Evolutionary conservation across 2,113 vertebrate species (phyloP).

Genomic region (Dascyllus trimaculatus): DNA sequence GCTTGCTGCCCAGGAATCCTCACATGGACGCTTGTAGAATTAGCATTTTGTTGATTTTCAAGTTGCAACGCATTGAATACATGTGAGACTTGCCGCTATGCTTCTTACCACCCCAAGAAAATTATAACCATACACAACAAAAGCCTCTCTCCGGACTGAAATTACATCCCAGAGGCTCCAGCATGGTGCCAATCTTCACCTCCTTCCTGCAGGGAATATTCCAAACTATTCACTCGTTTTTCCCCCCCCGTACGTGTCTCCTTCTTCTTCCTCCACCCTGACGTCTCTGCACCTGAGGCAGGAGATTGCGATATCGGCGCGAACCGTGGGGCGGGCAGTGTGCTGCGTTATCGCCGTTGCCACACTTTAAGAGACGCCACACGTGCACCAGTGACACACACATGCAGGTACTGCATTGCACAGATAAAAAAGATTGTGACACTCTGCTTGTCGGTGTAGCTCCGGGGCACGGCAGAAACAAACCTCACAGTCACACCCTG

Average conservation of each 20-base stretch:
- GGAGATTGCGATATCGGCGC: constrained; percentile 66
- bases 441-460: constrained; percentile 33
- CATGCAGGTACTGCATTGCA: constrained; percentile 54
- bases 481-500: constrained; percentile 30
- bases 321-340: constrained; percentile 46
- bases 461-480: constrained; percentile 46
- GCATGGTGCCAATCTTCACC: constrained; percentile 49
- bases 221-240: constrained; percentile 30
- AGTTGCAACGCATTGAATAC: not conserved
- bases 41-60: constrained; percentile 27
- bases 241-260: not conserved
- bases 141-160: constrained; percentile 39
- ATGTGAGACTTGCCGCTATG: constrained; percentile 18
- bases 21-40: constrained; percentile 5
- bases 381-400: constrained; percentile 44
- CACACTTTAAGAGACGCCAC: constrained; percentile 67
- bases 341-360: constrained; percentile 65
- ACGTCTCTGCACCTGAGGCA: constrained; percentile 51
- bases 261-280: constrained; percentile 11
- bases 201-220: constrained; percentile 50
- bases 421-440: constrained; percentile 59
- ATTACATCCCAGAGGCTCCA: constrained; percentile 41
- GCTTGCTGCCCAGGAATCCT: constrained; percentile 3
- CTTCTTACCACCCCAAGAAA: constrained; percentile 33
- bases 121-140: constrained; percentile 37